Evolutionary conservation across 2,888 invertebrate genomes (phyloP).

Genomic region (Morpho helenor): DNA sequence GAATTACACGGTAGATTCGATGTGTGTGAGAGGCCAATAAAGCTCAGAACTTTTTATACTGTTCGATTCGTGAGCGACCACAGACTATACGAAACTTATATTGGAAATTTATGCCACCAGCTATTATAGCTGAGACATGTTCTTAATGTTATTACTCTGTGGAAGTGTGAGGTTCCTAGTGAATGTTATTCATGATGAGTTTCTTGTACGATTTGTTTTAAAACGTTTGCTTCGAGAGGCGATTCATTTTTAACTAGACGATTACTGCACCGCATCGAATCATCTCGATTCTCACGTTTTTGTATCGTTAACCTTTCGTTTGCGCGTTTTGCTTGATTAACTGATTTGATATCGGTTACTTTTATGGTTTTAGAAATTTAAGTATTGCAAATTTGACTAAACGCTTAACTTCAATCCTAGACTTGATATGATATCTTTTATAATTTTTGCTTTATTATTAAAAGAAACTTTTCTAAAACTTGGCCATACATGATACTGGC

Average conservation of each 20-base stretch:
- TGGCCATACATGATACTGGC: no score
- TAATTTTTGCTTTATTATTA: not conserved
- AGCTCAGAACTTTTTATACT: constrained; percentile 51
- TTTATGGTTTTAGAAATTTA: constrained; percentile 43
- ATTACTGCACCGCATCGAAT: constrained; percentile 54
- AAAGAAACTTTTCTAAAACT: not conserved
- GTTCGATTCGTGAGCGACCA: constrained; percentile 48
- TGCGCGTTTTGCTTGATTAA: constrained; percentile 45
- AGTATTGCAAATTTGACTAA: constrained; percentile 9
- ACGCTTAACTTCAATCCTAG: not conserved
- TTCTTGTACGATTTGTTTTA: constrained; percentile 63
- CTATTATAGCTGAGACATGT: constrained; percentile 29
- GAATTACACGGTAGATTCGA: constrained; percentile 65
- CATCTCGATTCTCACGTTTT: constrained; percentile 72
- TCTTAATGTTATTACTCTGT: constrained; percentile 37
- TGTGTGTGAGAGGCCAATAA: constrained; percentile 48
- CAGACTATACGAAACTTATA: constrained; percentile 38
- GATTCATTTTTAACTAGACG: constrained; percentile 68
- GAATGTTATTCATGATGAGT: constrained; percentile 39
- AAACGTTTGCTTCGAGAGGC: constrained; percentile 50
- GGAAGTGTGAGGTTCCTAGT: constrained; percentile 31
- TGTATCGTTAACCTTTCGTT: constrained; percentile 59
- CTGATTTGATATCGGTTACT: constrained; percentile 57
- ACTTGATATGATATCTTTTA: not conserved
- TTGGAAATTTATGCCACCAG: constrained; percentile 34